Conservation (phyloP, 1,140 invertebrate genomes). For the Psix sp. region DNA sequence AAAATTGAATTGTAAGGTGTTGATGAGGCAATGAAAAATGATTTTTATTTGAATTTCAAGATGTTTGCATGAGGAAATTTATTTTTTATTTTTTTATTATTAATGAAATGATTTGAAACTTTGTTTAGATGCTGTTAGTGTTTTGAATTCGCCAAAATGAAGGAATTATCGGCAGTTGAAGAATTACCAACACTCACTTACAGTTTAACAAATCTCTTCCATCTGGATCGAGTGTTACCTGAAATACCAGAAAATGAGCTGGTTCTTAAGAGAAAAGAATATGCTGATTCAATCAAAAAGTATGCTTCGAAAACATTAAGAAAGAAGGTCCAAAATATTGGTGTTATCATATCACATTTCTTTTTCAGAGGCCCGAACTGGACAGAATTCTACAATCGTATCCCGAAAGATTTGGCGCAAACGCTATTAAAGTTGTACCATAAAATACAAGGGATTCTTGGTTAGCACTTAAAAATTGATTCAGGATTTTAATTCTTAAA, state of each 20-base stretch:
- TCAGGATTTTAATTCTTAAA: slow-evolving; percentile 4
- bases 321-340: too few species aligned
- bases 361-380: slow-evolving; percentile 62
- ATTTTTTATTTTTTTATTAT: too few species aligned
- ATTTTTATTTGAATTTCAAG: too few species aligned
- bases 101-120: too few species aligned
- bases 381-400: slow-evolving; percentile 61
- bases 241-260: slow-evolving; percentile 62
- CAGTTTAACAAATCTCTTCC: slow-evolving; percentile 66
- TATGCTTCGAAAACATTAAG: too few species aligned
- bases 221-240: slow-evolving; percentile 56
- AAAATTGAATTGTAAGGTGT: too few species aligned
- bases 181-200: slow-evolving; percentile 68
- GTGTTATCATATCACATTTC: too few species aligned
- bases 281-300: slow-evolving; percentile 53
- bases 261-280: slow-evolving; percentile 62
- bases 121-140: too few species aligned
- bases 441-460: slow-evolving; percentile 49
- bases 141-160: too few species aligned
- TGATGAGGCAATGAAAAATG: too few species aligned
- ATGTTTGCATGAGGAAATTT: too few species aligned
- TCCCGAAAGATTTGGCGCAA: slow-evolving; percentile 47
- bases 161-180: too few species aligned
- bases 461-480: slow-evolving; percentile 53
- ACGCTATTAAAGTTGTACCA: slow-evolving; percentile 56